Evolutionary conservation across 2,113 vertebrate genomes (phyloP), one percentile per base, ranked within the genome.

Genomic region (Boulengeromyrus knoepffleri): DNA sequence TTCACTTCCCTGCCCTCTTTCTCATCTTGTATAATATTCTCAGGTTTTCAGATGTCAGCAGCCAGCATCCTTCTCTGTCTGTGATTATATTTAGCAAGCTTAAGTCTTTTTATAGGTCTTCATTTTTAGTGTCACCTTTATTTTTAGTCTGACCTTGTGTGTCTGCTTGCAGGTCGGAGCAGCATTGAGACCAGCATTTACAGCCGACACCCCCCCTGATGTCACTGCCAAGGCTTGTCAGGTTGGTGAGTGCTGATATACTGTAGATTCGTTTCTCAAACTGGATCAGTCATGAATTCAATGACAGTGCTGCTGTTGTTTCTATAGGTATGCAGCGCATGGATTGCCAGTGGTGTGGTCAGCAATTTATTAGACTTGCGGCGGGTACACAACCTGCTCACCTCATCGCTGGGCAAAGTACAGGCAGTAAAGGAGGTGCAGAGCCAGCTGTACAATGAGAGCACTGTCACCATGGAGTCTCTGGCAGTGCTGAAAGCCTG

Each of bases 401-500:
- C 97, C 56, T 97, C 97, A 88, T 98, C 98, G 19, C 95, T 99
- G 94, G 94, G 95, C 88, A 98, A 97, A 94, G 96, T 98, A 87
- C 97, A 98, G 92, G 95, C 93, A 8, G 97, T 96, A 53, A 96
- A 96, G 93, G 97, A 97, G 90, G 92, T 94, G 45, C 92, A 93
- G 83, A 96, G 93, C 94, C 96, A 96, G 45, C 94, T 97, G 12
- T 98, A 98, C 92, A 98, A 96, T 84, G 98, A 99, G 94, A 97
- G 97, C 88, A 95, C 97, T 3, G 95, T 95, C 50, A 97, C 98
- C 50, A 99, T 99, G 98, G 97, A 99, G 91, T 96, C 96, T 0
- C 93, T 99, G 90, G 97, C 98, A 46, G 98, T 99, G 42, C 96
- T 99, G 17, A 98, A 98, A 94, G 98, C 98, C 91, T 99, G 98